These are phyloP conservation scores for Saimiri boliviensis DNA, from an alignment of 2,113 vertebrate genomes.

Conservation along the genomic window DNA sequence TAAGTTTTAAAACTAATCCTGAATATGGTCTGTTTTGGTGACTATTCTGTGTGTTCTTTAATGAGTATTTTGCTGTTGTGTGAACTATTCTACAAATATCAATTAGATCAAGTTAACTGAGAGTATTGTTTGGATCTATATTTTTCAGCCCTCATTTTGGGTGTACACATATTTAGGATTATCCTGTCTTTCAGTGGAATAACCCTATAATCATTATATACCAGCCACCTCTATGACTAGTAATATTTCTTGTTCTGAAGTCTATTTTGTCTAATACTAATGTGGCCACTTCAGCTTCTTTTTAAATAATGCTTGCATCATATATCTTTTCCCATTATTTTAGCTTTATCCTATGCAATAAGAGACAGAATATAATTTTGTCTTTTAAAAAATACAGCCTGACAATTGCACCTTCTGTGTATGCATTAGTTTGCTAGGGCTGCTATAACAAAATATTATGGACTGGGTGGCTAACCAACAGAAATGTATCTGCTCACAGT, in stretches of 20 bases:
- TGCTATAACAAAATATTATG: not conserved
- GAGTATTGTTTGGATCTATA: not conserved
- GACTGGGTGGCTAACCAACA: too few species aligned
- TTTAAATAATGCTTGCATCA: not conserved
- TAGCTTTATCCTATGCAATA: not conserved
- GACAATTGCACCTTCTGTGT: not conserved
- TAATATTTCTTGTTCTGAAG: not conserved
- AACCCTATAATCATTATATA: fast-evolving
- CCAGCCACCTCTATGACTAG: not conserved
- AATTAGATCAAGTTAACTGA: not conserved
- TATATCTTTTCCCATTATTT: not conserved
- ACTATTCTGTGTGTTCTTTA: not conserved
- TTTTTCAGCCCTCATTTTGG: not conserved
- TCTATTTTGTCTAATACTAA: not conserved
- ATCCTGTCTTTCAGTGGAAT: not conserved
- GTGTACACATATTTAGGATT: not conserved
- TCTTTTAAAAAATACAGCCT: not conserved
- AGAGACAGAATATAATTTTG: not conserved
- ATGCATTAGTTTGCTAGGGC: not conserved
- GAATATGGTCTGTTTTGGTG: not conserved
- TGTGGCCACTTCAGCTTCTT: not conserved
- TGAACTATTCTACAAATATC: not conserved
- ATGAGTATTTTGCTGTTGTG: not conserved
- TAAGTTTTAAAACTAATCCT: not conserved
- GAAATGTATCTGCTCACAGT: not conserved